Percentiles rank a stretch among this genome's conserved stretches.
phyloP scores from a whole-genome alignment of 1,140 invertebrate species.

The Polyergus mexicanus region DNA sequence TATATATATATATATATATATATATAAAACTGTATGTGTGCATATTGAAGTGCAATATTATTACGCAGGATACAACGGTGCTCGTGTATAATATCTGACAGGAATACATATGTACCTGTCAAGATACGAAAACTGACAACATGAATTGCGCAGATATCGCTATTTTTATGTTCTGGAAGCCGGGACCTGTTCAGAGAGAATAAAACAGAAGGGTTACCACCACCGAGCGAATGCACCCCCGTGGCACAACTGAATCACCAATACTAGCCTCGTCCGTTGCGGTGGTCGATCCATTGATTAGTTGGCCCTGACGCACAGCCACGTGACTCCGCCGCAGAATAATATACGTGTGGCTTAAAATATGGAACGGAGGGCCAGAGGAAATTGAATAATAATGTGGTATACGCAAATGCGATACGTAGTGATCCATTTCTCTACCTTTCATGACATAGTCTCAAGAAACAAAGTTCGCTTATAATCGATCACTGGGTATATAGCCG shows the following conservation, averaged over 20 bases:
- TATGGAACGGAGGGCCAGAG: constrained; percentile 15
- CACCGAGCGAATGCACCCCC: constrained; percentile 63
- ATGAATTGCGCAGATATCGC: not conserved
- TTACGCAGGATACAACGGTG: not conserved
- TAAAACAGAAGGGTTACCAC: constrained; percentile 46
- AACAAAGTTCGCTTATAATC: not conserved
- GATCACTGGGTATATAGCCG: not conserved
- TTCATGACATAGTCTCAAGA: not conserved
- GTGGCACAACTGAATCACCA: constrained; percentile 72
- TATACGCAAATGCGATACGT: not conserved
- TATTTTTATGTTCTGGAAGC: not conserved
- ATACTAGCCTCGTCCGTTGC: constrained; percentile 73
- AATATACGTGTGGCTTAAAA: constrained; percentile 15
- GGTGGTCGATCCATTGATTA: constrained; percentile 81
- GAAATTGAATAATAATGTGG: constrained; percentile 41
- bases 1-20: not conserved
- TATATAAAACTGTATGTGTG: not conserved
- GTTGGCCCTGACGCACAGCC: constrained; percentile 69
- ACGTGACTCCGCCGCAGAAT: constrained; percentile 69
- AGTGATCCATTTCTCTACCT: not conserved
- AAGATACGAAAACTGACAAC: not conserved
- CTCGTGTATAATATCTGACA: not conserved
- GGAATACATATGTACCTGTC: not conserved
- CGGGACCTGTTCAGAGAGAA: not conserved
- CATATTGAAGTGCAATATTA: constrained; percentile 8